Conservation (phyloP, 2,888 invertebrate genomes). For the Diarsia mendica region DNA sequence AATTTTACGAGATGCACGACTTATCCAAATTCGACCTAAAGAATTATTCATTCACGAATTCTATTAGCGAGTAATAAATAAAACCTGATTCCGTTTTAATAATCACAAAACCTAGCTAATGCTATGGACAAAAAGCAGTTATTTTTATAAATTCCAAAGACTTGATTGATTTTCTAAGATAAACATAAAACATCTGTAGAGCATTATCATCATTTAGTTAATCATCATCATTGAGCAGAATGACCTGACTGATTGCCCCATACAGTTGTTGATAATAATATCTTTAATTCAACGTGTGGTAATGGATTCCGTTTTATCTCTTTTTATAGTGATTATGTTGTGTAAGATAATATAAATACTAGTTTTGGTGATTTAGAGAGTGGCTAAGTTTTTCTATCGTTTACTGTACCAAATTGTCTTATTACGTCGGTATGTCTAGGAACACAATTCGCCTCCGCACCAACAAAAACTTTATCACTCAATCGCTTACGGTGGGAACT, state of each 20-base stretch:
- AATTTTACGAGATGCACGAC: neutral
- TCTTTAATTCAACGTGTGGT: slow-evolving; percentile 17
- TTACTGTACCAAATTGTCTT: slow-evolving; percentile 9
- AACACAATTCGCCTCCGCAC: slow-evolving; percentile 24
- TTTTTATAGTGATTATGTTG: slow-evolving; percentile 3
- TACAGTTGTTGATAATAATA: slow-evolving; percentile 26
- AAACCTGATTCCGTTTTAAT: neutral
- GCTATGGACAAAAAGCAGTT: neutral
- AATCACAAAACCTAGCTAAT: neutral
- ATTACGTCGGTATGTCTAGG: slow-evolving; percentile 22
- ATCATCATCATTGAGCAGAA: slow-evolving; percentile 31
- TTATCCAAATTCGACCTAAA: neutral
- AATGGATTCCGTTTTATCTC: slow-evolving; percentile 23
- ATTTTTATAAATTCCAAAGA: neutral
- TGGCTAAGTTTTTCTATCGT: neutral
- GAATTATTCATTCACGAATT: slow-evolving; percentile 17
- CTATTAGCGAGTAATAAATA: neutral
- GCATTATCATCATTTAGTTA: slow-evolving; percentile 46
- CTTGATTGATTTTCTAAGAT: slow-evolving; percentile 7
- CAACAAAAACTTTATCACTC: slow-evolving; percentile 53
- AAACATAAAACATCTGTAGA: slow-evolving; percentile 23
- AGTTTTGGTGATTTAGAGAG: neutral
- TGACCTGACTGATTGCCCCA: slow-evolving; percentile 24
- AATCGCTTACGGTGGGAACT: slow-evolving; percentile 54
- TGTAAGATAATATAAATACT: neutral